Evolutionary conservation across 2,888 invertebrate genomes (phyloP), one percentile per base, ranked within the genome.

Genomic region (Euzophera pinguis): DNA sequence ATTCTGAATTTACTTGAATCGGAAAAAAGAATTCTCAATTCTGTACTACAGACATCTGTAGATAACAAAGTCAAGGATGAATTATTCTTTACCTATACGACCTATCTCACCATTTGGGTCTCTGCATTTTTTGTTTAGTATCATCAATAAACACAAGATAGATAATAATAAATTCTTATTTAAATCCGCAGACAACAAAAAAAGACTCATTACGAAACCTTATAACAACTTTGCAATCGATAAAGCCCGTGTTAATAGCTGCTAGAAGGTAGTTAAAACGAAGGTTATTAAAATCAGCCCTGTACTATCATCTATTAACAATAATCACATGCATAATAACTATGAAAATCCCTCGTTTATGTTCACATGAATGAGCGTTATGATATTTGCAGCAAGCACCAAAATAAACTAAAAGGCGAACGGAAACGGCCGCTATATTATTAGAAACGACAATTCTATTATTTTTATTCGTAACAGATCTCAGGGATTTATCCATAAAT

Each of bases 361-460:
- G 63, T 63, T 61, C 67, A 60, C 58, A 56, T 80, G 81, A 82
- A 84, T 81, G 84, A 79, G 79, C 74, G 77, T 80, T 83, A 85
- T 86, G 78, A 86, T 87, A 89, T 89, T 89, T 82, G 85, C 88
- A 81, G 81, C 78, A 78, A 77, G 75, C 78, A 81, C 84, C 73
- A 79, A 89, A 89, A 89, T 88, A 89, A 88, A 87, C 86, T 74
- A 81, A 82, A 80, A 82, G 69, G 65, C 80, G 81, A 87, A 83
- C 89, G 89, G 89, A 90, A 90, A 85, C 86, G 84, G 78, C 78
- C 78, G 82, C 76, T 77, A 76, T 88, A 90, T 90, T 89, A 88
- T 88, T 89, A 89, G 89, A 88, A 73, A 81, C 84, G 85, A 89
- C 86, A 88, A 88, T 89, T 88, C 88, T 89, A 89, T 90, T 90